Percentiles rank a stretch among this genome's conserved stretches.
Evolutionary conservation across 2,888 invertebrate species (phyloP).

Genomic region (Melangyna quadrimaculata): DNA sequence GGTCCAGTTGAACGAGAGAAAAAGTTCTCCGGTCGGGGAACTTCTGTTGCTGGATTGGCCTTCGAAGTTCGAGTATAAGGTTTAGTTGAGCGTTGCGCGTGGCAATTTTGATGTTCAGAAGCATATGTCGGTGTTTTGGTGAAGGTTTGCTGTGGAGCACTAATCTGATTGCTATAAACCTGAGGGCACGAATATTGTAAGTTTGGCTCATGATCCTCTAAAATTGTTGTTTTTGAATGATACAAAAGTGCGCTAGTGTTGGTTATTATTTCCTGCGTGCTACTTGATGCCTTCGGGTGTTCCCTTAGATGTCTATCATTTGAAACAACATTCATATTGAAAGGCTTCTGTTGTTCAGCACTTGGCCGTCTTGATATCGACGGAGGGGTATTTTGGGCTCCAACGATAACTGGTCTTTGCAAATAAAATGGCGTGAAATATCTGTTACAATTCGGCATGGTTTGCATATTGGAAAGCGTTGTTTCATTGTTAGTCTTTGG

Average conservation of each 20-base stretch:
- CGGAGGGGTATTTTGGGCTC: no score
- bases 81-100: background rate
- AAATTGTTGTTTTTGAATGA: background rate
- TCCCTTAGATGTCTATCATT: background rate
- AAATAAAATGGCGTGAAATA: background rate
- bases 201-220: background rate
- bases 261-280: background rate
- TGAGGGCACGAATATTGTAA: background rate
- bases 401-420: background rate
- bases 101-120: background rate
- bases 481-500: background rate
- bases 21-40: background rate
- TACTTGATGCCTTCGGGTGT: background rate
- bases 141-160: background rate
- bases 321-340: no score
- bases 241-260: background rate
- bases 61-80: background rate
- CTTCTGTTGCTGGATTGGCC: background rate
- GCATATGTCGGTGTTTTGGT: background rate
- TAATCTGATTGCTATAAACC: background rate
- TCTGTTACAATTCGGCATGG: background rate
- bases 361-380: background rate
- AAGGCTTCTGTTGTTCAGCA: background rate
- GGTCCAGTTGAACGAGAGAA: background rate
- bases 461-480: background rate